phyloP scores from a whole-genome alignment of 2,888 invertebrate genomes.

The Athalia cordata region DNA sequence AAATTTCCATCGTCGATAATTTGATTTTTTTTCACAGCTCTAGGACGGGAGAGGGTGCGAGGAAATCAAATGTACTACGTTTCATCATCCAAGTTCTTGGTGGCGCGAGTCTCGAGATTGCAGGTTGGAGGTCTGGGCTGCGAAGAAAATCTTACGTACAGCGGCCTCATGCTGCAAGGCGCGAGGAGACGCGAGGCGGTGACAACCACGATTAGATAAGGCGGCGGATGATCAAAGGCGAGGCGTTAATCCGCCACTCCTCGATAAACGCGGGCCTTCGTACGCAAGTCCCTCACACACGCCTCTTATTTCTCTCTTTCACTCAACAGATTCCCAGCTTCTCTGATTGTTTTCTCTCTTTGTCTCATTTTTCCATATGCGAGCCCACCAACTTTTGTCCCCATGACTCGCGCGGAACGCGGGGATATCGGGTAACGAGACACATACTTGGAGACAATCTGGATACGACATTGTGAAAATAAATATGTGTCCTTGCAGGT shows the following conservation, averaged over 20 bases:
- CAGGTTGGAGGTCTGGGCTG: neutral
- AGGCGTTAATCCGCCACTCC: constrained; percentile 72
- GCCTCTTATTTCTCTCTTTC: neutral
- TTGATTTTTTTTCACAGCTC: too few relatives aligned
- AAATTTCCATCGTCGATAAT: too few relatives aligned
- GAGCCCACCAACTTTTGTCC: neutral
- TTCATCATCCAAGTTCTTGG: too few relatives aligned
- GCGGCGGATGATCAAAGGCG: constrained; percentile 69
- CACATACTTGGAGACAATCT: too few relatives aligned
- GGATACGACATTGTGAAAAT: too few relatives aligned
- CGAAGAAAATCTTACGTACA: constrained; percentile 8
- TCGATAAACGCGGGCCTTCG: constrained; percentile 70
- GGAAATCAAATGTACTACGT: too few relatives aligned
- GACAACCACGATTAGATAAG: constrained; percentile 71
- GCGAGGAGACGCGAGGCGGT: constrained; percentile 45
- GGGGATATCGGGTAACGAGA: too few relatives aligned
- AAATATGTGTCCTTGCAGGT: neutral
- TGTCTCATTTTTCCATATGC: neutral
- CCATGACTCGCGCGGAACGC: neutral
- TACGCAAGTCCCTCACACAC: constrained; percentile 52
- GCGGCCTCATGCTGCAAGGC: constrained; percentile 20
- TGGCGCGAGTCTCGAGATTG: neutral
- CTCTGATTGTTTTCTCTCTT: neutral
- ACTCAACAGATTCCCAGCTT: neutral
- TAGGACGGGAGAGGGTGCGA: too few relatives aligned